Percentiles rank a stretch among this genome's conserved stretches.
phyloP scores from a whole-genome alignment of 2,888 invertebrate genomes.

The Plusia festucae region DNA sequence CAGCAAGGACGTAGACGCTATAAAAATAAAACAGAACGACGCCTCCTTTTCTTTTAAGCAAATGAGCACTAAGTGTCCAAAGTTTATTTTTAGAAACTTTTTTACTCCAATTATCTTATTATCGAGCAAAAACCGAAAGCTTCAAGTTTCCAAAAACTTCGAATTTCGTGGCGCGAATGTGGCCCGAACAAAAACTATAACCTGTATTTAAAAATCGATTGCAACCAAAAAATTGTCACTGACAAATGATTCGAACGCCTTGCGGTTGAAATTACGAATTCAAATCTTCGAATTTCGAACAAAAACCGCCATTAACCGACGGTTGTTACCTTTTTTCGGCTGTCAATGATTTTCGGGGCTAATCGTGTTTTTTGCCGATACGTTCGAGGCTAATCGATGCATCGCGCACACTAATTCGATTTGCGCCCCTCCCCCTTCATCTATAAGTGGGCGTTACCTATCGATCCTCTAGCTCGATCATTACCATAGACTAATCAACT shows the following conservation, averaged over 20 bases:
- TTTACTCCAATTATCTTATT: constrained; percentile 68
- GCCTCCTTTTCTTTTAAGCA: constrained; percentile 43
- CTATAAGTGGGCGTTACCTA: constrained; percentile 84
- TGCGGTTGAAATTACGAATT: constrained; percentile 89
- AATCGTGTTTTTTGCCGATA: constrained; percentile 88
- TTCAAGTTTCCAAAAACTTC: constrained; percentile 59
- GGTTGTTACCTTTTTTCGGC: constrained; percentile 86
- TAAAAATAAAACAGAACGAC: constrained; percentile 45
- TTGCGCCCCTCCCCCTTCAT: constrained; percentile 83
- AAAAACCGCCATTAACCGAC: constrained; percentile 88
- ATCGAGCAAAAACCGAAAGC: constrained; percentile 62
- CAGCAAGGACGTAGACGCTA: constrained; percentile 60
- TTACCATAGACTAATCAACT: constrained; percentile 63
- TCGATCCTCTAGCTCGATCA: constrained; percentile 81
- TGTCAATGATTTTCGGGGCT: constrained; percentile 87
- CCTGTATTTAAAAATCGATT: constrained; percentile 90
- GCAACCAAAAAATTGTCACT: constrained; percentile 89
- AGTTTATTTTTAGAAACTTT: constrained; percentile 56
- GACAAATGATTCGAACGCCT: constrained; percentile 89
- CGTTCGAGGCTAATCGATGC: constrained; percentile 85
- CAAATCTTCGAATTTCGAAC: constrained; percentile 88
- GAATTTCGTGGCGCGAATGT: constrained; percentile 63
- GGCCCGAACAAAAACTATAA: constrained; percentile 72
- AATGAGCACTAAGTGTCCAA: constrained; percentile 47
- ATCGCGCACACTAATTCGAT: constrained; percentile 87